Percentiles rank a stretch among this genome's conserved stretches.
phyloP scores from a whole-genome alignment of 2,113 vertebrate genomes.

The Nanorana parkeri region DNA sequence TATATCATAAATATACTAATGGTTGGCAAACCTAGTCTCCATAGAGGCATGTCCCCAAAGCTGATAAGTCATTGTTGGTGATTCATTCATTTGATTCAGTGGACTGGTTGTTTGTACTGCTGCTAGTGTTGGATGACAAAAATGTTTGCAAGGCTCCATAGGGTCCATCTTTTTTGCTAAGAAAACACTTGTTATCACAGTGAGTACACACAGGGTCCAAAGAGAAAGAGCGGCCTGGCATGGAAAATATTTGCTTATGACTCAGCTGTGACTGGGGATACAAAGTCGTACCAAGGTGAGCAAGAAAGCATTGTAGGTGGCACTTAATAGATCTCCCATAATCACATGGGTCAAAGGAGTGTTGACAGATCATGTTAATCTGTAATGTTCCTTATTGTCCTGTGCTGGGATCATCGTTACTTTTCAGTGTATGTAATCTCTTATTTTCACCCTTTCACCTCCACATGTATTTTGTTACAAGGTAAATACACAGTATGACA shows the following conservation, averaged over 20 bases:
- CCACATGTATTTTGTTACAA: slow-evolving; percentile 45
- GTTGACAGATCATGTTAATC: slow-evolving; percentile 66
- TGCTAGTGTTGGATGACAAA: slow-evolving; percentile 59
- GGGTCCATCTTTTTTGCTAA: slow-evolving; percentile 59
- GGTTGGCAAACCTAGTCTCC: slow-evolving; percentile 20
- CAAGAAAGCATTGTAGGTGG: slow-evolving; percentile 63
- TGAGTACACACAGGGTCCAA: slow-evolving; percentile 54
- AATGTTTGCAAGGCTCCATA: slow-evolving; percentile 60
- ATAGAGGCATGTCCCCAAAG: slow-evolving; percentile 19
- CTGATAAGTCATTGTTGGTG: slow-evolving; percentile 56
- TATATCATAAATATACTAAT: slow-evolving; percentile 31
- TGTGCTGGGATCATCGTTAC: background rate
- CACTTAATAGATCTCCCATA: slow-evolving; percentile 64
- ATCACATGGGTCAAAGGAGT: slow-evolving; percentile 62
- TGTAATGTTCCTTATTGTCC: slow-evolving; percentile 61
- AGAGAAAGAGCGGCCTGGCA: slow-evolving; percentile 60
- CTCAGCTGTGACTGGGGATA: slow-evolving; percentile 58
- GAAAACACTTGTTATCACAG: slow-evolving; percentile 58
- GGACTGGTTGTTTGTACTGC: slow-evolving; percentile 55
- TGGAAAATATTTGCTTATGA: slow-evolving; percentile 65
- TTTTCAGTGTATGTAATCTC: slow-evolving; percentile 30
- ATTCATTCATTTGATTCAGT: slow-evolving; percentile 52
- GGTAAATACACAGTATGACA: slow-evolving; percentile 24
- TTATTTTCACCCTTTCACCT: slow-evolving; percentile 54
- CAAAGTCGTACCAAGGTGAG: slow-evolving; percentile 64